These are phyloP conservation scores for Hydractinia echinata DNA, from an alignment of 30 jellyfish, hydroid and myxozoan species.

Conservation along the genomic window DNA sequence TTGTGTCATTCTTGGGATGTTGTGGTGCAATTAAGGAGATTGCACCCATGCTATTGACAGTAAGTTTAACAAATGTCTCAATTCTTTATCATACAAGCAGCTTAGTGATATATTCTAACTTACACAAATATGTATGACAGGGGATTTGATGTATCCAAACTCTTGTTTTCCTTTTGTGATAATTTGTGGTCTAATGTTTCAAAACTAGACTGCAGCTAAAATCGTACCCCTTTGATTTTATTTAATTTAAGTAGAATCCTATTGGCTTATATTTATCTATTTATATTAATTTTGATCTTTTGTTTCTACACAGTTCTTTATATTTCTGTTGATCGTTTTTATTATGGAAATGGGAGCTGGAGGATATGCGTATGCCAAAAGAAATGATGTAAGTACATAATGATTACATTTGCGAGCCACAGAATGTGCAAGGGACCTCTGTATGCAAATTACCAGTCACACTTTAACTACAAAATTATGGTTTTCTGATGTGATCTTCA, in stretches of 20 bases:
- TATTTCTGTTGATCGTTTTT: constrained; percentile 52
- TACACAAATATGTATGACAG: too few species aligned
- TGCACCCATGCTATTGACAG: constrained; percentile 57
- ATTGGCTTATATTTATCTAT: not conserved
- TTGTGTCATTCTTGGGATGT: constrained; percentile 79
- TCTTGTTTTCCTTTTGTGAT: not conserved
- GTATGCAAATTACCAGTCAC: not conserved
- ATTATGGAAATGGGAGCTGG: constrained; percentile 80
- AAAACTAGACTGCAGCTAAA: not conserved
- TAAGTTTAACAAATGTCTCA: constrained; percentile 4
- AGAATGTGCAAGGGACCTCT: not conserved
- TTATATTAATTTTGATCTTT: not conserved
- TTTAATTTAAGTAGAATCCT: too few species aligned
- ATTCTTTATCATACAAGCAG: not conserved
- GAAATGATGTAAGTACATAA: constrained; percentile 50
- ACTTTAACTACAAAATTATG: too few species aligned
- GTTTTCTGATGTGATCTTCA: not conserved
- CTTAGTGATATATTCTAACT: not conserved
- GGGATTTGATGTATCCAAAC: not conserved
- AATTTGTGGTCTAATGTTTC: not conserved
- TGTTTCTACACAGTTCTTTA: constrained; percentile 55
- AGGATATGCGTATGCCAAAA: constrained; percentile 63
- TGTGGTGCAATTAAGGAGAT: constrained; percentile 83
- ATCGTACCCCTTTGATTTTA: too few species aligned
- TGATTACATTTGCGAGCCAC: not conserved